Evolutionary conservation across 2,888 invertebrate genomes (phyloP), one percentile per base, ranked within the genome.

Genomic region (Drosophila ochracea): DNA sequence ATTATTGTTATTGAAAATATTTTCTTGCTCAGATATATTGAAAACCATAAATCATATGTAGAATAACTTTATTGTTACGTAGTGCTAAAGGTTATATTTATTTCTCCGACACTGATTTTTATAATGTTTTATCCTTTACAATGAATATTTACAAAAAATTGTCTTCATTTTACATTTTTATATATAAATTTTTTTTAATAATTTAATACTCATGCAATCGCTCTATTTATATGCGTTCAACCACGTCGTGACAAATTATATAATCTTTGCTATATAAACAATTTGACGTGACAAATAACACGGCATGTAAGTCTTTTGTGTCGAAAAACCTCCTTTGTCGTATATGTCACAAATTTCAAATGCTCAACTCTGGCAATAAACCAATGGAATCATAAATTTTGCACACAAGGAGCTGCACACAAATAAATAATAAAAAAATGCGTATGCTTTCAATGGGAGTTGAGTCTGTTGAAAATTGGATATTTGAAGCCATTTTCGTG

Each of bases 401-500:
- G 25, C 53, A 52, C 11, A 25, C 4, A 41, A 47, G 47, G 47
- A 47, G 47, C 25, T 25, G 1, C 25, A 47, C 25, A 11, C 16
- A 37, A 53, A 49, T 10, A 39, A 39, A 39, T 39, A 13, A 19
- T 6, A 39, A 11, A 28, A 43, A 53, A 50, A 11, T 16, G 25
- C 62, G 59, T 47, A 19, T 37, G 35, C 54, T 39, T 52, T 41
- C 58, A 55, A 69, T 60, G 61, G 35, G 37, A 52, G 50, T 67
- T 69, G 43, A 65, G 19, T 52, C 58, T 28, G 33, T 60, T 65
- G 64, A 60, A 76, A 66, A 63, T 66, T 66, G 13, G 33, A 66
- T 66, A 61, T 75, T 68, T 65, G 47, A 63, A 55, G 43, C 55
- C 50, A 74, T 74, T 61, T 61, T 64, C 58, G 35, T 61, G 53